Percentiles rank a stretch among this genome's conserved stretches.
Evolutionary conservation across 2,888 invertebrate genomes (phyloP).

Genomic region (Chrysolina oricalcia): DNA sequence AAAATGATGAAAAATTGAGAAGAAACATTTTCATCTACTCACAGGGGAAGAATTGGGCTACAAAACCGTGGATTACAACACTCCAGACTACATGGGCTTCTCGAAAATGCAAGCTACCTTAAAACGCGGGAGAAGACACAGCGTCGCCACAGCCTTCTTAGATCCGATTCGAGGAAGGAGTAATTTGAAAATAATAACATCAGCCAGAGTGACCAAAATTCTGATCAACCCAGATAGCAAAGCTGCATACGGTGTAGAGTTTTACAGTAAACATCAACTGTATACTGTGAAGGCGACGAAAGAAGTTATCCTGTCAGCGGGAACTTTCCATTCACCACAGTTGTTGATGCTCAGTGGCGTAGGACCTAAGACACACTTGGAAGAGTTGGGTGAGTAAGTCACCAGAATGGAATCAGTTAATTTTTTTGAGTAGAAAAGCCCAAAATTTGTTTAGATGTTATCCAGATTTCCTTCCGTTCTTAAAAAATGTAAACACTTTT

Average conservation of each 20-base stretch:
- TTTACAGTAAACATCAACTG: conserved; percentile 20
- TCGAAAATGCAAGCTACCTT: conserved; percentile 72
- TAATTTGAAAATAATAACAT: conserved; percentile 76
- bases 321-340: conserved; percentile 87
- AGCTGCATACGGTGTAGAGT: conserved; percentile 71
- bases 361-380: conserved; percentile 77
- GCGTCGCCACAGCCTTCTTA: conserved; percentile 77
- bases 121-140: conserved; percentile 73
- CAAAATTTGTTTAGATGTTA: too few species aligned
- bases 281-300: conserved; percentile 71
- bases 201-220: conserved; percentile 75
- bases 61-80: conserved; percentile 69
- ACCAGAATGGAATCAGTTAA: too few species aligned
- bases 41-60: conserved; percentile 70
- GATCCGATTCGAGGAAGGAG: conserved; percentile 73
- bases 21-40: too few species aligned
- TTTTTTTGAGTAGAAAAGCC: too few species aligned
- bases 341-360: conserved; percentile 80
- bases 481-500: too few species aligned
- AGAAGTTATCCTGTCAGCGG: conserved; percentile 77
- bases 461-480: too few species aligned
- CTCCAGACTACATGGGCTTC: conserved; percentile 68
- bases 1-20: too few species aligned
- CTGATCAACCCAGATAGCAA: conserved; percentile 72
- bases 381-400: conserved; percentile 69